Percentiles rank a stretch among this genome's conserved stretches.
Evolutionary conservation across 2,113 vertebrate species (phyloP).

Genomic region (Coryphaenoides rupestris): DNA sequence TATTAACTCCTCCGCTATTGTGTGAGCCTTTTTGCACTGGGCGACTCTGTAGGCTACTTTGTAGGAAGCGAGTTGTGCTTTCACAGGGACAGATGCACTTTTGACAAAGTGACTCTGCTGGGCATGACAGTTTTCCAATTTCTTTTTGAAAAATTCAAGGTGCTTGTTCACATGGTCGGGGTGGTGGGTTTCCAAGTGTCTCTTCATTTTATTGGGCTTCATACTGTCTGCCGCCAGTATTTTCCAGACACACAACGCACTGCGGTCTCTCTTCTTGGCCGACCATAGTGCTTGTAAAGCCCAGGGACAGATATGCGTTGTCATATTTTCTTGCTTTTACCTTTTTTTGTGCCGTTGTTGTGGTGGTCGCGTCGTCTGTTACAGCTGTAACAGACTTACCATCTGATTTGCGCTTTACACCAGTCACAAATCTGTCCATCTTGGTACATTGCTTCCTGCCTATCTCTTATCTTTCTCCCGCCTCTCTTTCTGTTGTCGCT

Average conservation of each 20-base stretch:
- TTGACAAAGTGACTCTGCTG: constrained; percentile 16
- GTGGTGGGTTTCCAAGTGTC: no score
- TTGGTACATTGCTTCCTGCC: no score
- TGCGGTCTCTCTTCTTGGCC: constrained; percentile 1
- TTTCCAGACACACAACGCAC: constrained; percentile 4
- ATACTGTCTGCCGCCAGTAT: constrained; percentile 9
- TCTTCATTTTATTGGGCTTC: constrained; percentile 20
- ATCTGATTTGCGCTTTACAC: no score
- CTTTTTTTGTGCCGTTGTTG: no score
- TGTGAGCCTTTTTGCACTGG: constrained; percentile 23
- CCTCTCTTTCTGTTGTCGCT: no score
- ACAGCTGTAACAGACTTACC: no score
- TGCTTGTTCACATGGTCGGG: constrained; percentile 15
- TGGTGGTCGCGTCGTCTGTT: no score
- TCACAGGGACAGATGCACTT: neutral
- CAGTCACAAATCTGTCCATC: no score
- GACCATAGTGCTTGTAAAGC: neutral
- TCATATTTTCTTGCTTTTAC: no score
- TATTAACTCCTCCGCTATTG: constrained; percentile 12
- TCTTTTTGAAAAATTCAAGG: constrained; percentile 16
- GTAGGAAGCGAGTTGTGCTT: constrained; percentile 17
- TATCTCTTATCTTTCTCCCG: no score
- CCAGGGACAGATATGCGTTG: no score
- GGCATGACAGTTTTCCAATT: neutral
- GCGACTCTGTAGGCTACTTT: constrained; percentile 20